Conservation (phyloP, 2,888 invertebrate species). For the Pachycephus smyrnensis region DNA sequence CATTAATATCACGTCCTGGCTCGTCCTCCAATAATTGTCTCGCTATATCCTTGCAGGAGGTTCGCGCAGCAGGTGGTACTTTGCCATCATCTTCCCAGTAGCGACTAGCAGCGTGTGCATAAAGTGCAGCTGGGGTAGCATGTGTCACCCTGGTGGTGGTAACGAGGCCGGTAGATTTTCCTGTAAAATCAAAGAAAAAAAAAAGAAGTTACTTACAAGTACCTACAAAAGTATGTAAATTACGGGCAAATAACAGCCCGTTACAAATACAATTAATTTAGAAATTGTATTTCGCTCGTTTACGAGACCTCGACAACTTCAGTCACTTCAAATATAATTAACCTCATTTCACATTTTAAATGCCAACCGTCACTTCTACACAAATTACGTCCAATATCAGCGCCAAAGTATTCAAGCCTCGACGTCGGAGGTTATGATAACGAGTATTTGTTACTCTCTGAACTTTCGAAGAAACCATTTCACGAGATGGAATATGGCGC, state of each 20-base stretch:
- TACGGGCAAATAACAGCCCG: not conserved
- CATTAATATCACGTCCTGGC: slow-evolving; percentile 81
- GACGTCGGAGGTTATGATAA: not conserved
- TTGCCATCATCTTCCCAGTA: slow-evolving; percentile 86
- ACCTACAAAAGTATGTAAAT: slow-evolving; percentile 7
- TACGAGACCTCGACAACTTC: not conserved
- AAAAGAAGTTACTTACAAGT: not conserved
- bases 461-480: not conserved
- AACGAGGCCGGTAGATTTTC: slow-evolving; percentile 84
- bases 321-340: not conserved
- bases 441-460: not conserved
- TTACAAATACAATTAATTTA: not conserved
- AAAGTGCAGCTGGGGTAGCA: slow-evolving; percentile 83
- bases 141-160: slow-evolving; percentile 85
- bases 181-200: slow-evolving; percentile 62
- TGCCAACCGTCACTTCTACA: not conserved
- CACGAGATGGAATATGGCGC: not conserved
- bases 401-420: not conserved
- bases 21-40: slow-evolving; percentile 82
- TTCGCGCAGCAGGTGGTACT: slow-evolving; percentile 77
- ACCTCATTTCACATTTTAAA: not conserved
- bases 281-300: not conserved
- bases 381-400: not conserved
- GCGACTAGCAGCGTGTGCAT: slow-evolving; percentile 80
- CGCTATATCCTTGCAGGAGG: slow-evolving; percentile 83